These are phyloP conservation scores for Caenorhabditis imperialis DNA, from an alignment of 2,888 invertebrate species.

Conservation along the genomic window DNA sequence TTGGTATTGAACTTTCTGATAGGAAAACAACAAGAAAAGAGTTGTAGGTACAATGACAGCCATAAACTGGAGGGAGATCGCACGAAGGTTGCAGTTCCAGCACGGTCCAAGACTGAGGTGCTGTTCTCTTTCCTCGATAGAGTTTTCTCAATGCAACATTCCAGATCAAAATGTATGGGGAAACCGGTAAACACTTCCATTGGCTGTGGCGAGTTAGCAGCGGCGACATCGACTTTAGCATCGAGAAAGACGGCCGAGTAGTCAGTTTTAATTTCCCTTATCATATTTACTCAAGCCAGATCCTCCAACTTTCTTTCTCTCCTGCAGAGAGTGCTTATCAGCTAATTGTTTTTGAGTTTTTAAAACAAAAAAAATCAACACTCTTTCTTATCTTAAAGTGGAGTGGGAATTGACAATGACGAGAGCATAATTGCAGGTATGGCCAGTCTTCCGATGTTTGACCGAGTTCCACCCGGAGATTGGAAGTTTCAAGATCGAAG, in stretches of 20 bases:
- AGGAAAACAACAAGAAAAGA: too few relatives aligned
- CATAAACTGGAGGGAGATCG: constrained; percentile 62
- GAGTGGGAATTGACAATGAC: constrained; percentile 2
- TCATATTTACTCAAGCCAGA: constrained; percentile 35
- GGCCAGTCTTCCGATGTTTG: constrained; percentile 69
- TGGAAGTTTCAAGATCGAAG: constrained; percentile 59
- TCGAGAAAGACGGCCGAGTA: constrained; percentile 55
- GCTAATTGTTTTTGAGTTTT: constrained; percentile 16
- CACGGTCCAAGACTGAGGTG: constrained; percentile 64
- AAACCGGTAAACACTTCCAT: constrained; percentile 58
- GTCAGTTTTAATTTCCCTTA: constrained; percentile 51
- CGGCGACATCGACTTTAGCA: constrained; percentile 65
- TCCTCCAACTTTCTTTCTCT: constrained; percentile 30
- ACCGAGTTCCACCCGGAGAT: constrained; percentile 75
- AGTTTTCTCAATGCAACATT: too few relatives aligned
- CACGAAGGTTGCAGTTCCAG: constrained; percentile 66
- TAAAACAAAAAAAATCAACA: constrained; percentile 18
- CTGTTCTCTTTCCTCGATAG: too few relatives aligned
- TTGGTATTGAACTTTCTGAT: constrained; percentile 19
- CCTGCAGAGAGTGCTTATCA: constrained; percentile 8
- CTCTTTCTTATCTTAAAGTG: constrained; percentile 24
- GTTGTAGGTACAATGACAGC: constrained; percentile 54
- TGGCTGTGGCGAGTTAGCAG: constrained; percentile 66
- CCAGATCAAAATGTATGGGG: constrained; percentile 51
- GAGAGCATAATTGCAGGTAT: constrained; percentile 54